Evolutionary conservation across 2,113 vertebrate species (phyloP).

Genomic region (Cettia cetti): DNA sequence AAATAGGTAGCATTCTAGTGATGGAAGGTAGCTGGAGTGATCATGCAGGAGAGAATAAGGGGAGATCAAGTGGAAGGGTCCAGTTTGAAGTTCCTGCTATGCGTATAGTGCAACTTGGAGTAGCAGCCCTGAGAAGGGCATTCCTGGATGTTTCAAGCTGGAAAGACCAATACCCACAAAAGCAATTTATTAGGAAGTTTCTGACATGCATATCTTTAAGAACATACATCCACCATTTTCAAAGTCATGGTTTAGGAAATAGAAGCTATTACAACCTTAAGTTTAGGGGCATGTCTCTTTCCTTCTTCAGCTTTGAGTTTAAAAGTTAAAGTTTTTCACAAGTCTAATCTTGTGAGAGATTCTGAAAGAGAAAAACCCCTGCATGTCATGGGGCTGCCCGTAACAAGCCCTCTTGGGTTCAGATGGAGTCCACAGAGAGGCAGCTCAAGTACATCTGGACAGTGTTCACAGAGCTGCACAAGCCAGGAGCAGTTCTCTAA

Average conservation of each 20-base stretch:
- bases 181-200: neutral
- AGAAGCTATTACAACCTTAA: neutral
- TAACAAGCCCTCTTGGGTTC: neutral
- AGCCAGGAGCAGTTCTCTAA: neutral
- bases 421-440: neutral
- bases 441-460: neutral
- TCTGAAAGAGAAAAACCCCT: neutral
- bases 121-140: slow-evolving; percentile 2
- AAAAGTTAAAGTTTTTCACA: neutral
- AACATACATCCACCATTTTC: neutral
- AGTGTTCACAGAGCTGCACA: neutral
- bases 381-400: neutral
- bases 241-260: neutral
- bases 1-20: neutral
- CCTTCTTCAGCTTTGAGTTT: neutral
- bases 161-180: neutral
- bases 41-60: neutral
- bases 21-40: neutral
- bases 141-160: neutral
- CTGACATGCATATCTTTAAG: neutral
- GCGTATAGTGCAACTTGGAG: accelerated
- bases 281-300: neutral
- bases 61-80: neutral
- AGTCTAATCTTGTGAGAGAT: neutral
- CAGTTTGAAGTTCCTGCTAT: neutral